A percentile compares a stretch with the other conserved stretches of the same genome.
Conservation (phyloP, 1,140 invertebrate genomes). For the Heliconius hermathena region DNA sequence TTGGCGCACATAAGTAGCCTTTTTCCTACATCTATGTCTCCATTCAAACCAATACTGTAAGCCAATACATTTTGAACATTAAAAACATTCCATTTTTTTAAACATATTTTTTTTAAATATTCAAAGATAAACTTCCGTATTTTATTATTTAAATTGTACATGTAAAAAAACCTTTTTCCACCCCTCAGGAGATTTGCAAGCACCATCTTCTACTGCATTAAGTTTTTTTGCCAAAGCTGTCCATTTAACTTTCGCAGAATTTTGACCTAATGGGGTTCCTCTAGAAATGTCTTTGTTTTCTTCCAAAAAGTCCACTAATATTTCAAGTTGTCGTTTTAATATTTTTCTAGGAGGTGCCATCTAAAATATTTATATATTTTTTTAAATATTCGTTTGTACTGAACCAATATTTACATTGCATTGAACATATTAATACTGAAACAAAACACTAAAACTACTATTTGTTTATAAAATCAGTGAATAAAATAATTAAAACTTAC, state of each 20-base stretch:
- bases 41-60: slow-evolving; percentile 76
- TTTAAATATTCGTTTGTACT: background rate
- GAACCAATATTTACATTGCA: background rate
- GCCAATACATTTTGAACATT: background rate
- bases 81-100: background rate
- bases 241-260: slow-evolving; percentile 62
- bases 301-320: slow-evolving; percentile 68
- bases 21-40: slow-evolving; percentile 72
- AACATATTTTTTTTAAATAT: background rate
- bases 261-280: slow-evolving; percentile 54
- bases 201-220: slow-evolving; percentile 60
- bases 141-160: background rate
- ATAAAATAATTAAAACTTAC: background rate
- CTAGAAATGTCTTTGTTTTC: slow-evolving; percentile 66
- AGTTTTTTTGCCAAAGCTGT: slow-evolving; percentile 59
- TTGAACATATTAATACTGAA: background rate
- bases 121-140: background rate
- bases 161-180: slow-evolving; percentile 65
- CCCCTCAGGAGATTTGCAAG: slow-evolving; percentile 62
- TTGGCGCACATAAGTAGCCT: slow-evolving; percentile 60
- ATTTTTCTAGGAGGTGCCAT: slow-evolving; percentile 73
- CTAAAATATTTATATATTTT: slow-evolving; percentile 41
- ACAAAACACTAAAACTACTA: background rate
- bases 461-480: background rate
- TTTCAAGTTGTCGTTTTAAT: slow-evolving; percentile 62